Evolutionary conservation across 2,797 vertebrate genomes (phyloP), one percentile per base, ranked within the genome.

Genomic region (Ctenochaetus hawaiiensis): DNA sequence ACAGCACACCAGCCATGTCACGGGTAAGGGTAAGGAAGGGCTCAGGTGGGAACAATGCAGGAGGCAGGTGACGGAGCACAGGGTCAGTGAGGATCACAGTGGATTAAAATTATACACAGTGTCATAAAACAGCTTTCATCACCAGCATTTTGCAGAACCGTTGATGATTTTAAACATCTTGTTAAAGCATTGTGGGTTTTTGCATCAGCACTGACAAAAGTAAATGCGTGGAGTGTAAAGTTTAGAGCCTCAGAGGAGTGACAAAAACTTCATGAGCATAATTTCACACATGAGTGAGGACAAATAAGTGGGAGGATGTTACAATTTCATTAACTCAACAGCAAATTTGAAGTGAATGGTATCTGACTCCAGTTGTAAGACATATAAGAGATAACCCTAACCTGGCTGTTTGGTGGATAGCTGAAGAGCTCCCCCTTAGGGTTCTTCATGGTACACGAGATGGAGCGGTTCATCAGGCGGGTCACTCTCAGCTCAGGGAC

Each of bases 401-500:
- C 98, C 97, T 99, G 98, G 94, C 97, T 98, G 91, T 97, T 93
- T 3, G 97, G 96, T 54, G 97, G 98, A 86, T 97, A 97, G 82
- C 95, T 96, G 6, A 98, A 99, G 85, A 99, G 95, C 79, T 99
- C 98, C 83, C 97, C 96, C 91, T 99, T 99, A 34, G 98, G 97
- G 80, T 98, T 99, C 93, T 99, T 98, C 96, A 99, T 96, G 30
- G 98, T 98, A 58, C 98, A 99, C 60, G 98, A 99, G 84, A 99
- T 95, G 0, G 98, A 99, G 62, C 98, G 97, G 90, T 98, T 99
- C 97, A 99, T 99, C 72, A 99, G 96, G 73, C 98, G 96, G 58
- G 97, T 98, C 90, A 97, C 96, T 0, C 98, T 96, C 87, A 98
- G 94, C 89, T 99, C 98, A 0, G 98, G 97, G 41, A 98, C 96